Evolutionary conservation across 2,888 invertebrate species (phyloP), one percentile per base, ranked within the genome.

Genomic region (Axea sp.): DNA sequence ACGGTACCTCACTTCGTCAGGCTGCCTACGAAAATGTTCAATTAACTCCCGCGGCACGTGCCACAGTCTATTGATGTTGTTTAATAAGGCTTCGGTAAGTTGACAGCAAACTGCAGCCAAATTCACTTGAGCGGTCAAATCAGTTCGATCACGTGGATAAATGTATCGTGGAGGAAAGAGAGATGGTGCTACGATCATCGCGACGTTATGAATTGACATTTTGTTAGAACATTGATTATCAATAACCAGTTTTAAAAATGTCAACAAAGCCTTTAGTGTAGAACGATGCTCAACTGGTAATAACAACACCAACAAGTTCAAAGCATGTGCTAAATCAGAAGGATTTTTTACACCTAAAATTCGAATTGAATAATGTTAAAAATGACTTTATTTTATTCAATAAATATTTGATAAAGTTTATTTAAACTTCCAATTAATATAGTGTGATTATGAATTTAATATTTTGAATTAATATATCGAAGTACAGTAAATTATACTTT

Each of bases 121-220:
- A 76, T 93, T 93, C 2, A 95, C 91, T 86, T 95, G 94, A 35
- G 92, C 93, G 81, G 91, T 92, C 81, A 94, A 89, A 89, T 92
- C 88, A 82, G 90, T 89, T 89, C 92, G 90, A 88, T 93, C 89
- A 82, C 90, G 84, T 82, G 91, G 90, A 89, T 92, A 84, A 57
- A 88, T 81, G 76, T 89, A 93, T 88, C 93, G 92, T 76, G 95
- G 95, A 72, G 95, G 94, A 85, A 95, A 95, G 78, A 97, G 91
- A 57, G 97, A 96, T n/a, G 97, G 97, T 8, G 97, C 97, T 78
- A 97, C 95, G 80, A 97, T 97, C 92, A 96, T 96, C 22, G 97
- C 94, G 28, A 97, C 96, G 86, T 97, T 97, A 86, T 95, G 95
- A 73, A 94, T 91, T 79, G 93, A 93, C 97, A 97, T 97, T 89